A percentile compares a stretch with the other conserved stretches of the same genome.
Conservation (phyloP, 2,797 vertebrate genomes). For the Gallinago stenura region DNA sequence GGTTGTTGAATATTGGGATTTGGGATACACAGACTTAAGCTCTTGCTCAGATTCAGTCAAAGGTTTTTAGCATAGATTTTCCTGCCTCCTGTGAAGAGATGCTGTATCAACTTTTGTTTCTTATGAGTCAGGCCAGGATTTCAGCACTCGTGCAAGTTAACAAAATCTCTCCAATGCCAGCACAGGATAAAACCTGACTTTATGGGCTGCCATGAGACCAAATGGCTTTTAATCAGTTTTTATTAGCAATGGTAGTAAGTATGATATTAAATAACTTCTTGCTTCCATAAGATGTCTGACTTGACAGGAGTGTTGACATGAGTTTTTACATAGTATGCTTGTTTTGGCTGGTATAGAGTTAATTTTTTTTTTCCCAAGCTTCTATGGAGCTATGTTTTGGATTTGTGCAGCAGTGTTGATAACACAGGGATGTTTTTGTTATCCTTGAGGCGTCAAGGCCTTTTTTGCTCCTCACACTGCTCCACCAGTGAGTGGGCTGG, state of each 20-base stretch:
- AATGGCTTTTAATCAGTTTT: neutral
- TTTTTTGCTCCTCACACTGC: neutral
- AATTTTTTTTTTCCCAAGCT: neutral
- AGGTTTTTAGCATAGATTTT: neutral
- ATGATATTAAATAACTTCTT: neutral
- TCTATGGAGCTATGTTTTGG: neutral
- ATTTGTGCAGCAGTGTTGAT: neutral
- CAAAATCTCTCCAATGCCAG: neutral
- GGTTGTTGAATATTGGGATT: neutral
- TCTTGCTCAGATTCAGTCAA: neutral
- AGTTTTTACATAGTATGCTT: neutral
- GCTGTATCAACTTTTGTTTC: neutral
- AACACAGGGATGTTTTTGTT: neutral
- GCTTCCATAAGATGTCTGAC: neutral
- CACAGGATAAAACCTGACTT: neutral
- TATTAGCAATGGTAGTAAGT: neutral
- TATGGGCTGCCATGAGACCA: neutral
- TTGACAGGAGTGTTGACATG: neutral
- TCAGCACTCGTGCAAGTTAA: neutral
- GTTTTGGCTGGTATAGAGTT: neutral
- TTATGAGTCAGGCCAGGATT: neutral
- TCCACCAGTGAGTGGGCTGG: neutral
- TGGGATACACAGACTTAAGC: neutral
- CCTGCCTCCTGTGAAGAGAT: neutral
- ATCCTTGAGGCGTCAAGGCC: neutral